Conservation (phyloP, 2,113 vertebrate species). For the Excalfactoria chinensis region DNA sequence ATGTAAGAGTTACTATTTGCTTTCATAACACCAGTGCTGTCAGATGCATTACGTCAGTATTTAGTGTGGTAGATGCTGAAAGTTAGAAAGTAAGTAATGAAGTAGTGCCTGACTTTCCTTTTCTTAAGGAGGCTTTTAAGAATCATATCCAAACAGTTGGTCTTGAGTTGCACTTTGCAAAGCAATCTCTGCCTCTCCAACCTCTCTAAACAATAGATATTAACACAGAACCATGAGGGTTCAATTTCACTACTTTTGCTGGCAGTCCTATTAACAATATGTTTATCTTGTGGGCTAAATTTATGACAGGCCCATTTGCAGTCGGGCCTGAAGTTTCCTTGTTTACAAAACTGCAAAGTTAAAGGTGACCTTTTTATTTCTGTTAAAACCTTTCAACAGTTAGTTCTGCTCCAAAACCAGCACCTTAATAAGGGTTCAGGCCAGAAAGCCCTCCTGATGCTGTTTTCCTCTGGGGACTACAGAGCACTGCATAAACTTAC, state of each 20-base stretch:
- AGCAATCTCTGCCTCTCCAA: constrained; percentile 9
- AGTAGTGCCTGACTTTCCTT: background rate
- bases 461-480: constrained; percentile 41
- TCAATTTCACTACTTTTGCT: constrained; percentile 57
- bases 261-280: constrained; percentile 52
- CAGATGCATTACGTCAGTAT: constrained; percentile 36
- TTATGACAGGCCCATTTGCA: constrained; percentile 72
- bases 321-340: constrained; percentile 66
- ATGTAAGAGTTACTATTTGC: constrained; percentile 20
- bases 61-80: constrained; percentile 14
- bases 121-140: background rate
- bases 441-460: background rate
- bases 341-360: constrained; percentile 72
- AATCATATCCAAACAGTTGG: background rate
- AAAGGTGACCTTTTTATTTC: constrained; percentile 70
- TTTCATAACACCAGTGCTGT: constrained; percentile 36
- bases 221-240: constrained; percentile 6
- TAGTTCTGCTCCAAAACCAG: constrained; percentile 71
- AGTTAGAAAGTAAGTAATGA: constrained; percentile 46
- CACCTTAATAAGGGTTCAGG: constrained; percentile 58
- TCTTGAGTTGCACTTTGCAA: constrained; percentile 45
- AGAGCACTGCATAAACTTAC: constrained; percentile 41
- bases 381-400: constrained; percentile 77
- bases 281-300: constrained; percentile 70
- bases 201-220: constrained; percentile 52